A percentile compares a stretch with the other conserved stretches of the same genome.
Conservation (phyloP, 2,797 vertebrate species). For the Microhierax caerulescens region DNA sequence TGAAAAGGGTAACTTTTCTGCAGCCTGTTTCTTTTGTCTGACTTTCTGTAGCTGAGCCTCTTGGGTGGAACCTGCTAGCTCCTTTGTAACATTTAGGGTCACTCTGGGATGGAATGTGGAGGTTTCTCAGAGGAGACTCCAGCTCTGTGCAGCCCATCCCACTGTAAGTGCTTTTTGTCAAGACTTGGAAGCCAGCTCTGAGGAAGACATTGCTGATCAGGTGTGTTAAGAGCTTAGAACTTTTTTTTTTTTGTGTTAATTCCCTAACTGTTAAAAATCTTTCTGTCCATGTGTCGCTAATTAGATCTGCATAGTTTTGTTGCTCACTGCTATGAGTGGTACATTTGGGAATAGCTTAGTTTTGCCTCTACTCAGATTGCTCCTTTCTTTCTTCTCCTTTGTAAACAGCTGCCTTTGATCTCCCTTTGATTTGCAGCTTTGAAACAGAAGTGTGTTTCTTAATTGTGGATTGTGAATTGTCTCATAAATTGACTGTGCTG, state of each 20-base stretch:
- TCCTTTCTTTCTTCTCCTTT: background rate
- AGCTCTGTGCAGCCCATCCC: background rate
- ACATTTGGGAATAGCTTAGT: conserved; percentile 3
- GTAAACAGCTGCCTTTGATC: conserved; percentile 50
- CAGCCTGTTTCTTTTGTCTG: background rate
- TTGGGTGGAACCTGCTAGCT: background rate
- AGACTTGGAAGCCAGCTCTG: background rate
- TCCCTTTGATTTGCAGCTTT: conserved; percentile 44
- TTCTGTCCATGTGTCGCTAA: background rate
- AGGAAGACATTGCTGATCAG: background rate
- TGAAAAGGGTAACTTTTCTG: background rate
- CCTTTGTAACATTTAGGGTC: background rate
- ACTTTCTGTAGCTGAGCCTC: background rate
- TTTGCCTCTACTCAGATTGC: background rate
- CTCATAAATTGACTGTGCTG: background rate
- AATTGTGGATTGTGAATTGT: background rate
- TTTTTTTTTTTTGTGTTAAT: background rate
- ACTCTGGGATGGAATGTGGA: background rate
- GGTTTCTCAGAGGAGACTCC: background rate
- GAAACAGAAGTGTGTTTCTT: conserved; percentile 15
- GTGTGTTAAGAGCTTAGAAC: background rate
- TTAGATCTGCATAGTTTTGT: background rate
- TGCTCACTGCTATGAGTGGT: background rate
- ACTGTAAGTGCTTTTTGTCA: background rate
- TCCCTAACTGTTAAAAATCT: background rate